phyloP scores from a whole-genome alignment of 2,797 vertebrate genomes.

The Enteromius radiatus region DNA sequence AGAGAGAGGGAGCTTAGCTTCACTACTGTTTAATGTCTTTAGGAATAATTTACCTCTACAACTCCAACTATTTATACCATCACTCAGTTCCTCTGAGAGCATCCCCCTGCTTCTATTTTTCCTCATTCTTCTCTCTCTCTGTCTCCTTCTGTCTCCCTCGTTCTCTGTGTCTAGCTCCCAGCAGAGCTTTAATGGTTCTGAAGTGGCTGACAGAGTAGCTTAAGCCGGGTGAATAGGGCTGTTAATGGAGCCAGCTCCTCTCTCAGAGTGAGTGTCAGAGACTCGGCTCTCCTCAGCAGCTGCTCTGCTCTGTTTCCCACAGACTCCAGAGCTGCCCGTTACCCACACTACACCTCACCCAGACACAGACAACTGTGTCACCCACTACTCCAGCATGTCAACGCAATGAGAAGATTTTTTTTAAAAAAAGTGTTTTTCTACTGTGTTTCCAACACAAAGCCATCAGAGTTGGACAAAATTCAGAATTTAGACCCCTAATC shows the following conservation, averaged over 20 bases:
- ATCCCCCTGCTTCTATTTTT: conserved; percentile 28
- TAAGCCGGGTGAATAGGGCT: conserved; percentile 63
- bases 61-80: conserved; percentile 58
- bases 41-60: conserved; percentile 62
- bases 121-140: conserved; percentile 37
- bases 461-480: neutral
- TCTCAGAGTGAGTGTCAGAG: conserved; percentile 49
- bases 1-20: conserved; percentile 19
- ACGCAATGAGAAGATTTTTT: neutral
- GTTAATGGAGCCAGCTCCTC: conserved; percentile 59
- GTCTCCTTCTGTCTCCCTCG: conserved; percentile 40
- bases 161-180: conserved; percentile 49
- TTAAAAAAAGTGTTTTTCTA: neutral
- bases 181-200: conserved; percentile 65
- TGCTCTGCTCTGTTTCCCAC: conserved; percentile 42
- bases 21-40: conserved; percentile 55
- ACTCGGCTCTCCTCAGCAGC: conserved; percentile 29
- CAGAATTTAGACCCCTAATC: neutral
- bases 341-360: conserved; percentile 30
- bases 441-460: neutral
- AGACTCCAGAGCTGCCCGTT: conserved; percentile 37
- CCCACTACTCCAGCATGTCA: neutral
- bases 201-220: conserved; percentile 64
- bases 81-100: conserved; percentile 24
- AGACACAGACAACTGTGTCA: conserved; percentile 16